These are phyloP conservation scores for Patiria miniata DNA, from an alignment of 35 echinoderm and acorn worm genomes.

Conservation along the genomic window DNA sequence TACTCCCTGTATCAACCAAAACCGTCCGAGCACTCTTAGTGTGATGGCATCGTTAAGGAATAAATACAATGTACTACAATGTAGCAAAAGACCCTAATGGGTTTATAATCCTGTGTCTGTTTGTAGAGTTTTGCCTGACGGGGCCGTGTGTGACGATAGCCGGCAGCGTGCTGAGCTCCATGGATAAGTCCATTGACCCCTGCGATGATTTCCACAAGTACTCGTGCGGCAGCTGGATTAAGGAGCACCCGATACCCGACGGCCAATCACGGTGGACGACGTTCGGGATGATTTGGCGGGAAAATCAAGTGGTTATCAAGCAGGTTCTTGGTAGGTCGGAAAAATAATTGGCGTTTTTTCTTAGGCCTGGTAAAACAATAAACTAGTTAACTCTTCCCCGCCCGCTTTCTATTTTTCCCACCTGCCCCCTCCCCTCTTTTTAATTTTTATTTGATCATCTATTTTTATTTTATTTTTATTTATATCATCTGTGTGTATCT, in stretches of 20 bases:
- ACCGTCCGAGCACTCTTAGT: too few relatives aligned
- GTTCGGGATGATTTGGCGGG: constrained; percentile 71
- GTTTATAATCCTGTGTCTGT: too few relatives aligned
- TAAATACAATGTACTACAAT: too few relatives aligned
- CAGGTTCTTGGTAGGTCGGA: constrained; percentile 79
- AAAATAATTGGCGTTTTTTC: background rate
- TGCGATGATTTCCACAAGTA: constrained; percentile 94
- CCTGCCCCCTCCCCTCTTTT: too few relatives aligned
- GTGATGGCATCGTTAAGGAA: too few relatives aligned
- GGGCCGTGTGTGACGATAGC: constrained; percentile 80
- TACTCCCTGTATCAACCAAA: too few relatives aligned
- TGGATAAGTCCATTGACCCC: constrained; percentile 86
- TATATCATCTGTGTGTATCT: too few relatives aligned
- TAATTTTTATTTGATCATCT: background rate
- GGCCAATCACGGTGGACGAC: constrained; percentile 81
- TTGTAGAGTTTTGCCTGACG: constrained; percentile 82
- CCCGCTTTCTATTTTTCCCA: background rate
- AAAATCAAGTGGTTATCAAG: constrained; percentile 91
- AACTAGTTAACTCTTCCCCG: too few relatives aligned
- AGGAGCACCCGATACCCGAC: constrained; percentile 78
- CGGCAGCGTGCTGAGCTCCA: constrained; percentile 83
- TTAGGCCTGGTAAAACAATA: too few relatives aligned
- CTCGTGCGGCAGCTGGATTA: constrained; percentile 91
- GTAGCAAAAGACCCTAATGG: too few relatives aligned
- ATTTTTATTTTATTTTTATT: too few relatives aligned